Conservation (phyloP, 2,113 vertebrate species). For the Phylloscopus whistleri region DNA sequence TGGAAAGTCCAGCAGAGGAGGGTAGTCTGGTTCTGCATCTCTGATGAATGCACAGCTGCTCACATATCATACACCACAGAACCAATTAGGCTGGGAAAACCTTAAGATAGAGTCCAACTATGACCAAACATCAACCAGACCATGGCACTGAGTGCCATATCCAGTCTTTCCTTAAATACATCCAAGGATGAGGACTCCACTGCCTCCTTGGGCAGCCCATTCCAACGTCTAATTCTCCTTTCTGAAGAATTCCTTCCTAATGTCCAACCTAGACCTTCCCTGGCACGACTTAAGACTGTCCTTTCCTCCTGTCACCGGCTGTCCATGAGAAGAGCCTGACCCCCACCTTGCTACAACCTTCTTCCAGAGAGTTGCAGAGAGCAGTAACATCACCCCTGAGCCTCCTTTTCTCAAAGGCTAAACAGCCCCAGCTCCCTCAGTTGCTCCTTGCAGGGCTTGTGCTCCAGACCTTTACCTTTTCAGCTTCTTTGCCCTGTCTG, state of each 20-base stretch:
- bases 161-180: not conserved
- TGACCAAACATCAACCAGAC: not conserved
- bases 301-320: not conserved
- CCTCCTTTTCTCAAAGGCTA: not conserved
- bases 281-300: rapidly evolving
- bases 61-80: not conserved
- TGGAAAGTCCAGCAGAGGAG: not conserved
- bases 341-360: too few relatives aligned
- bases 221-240: not conserved
- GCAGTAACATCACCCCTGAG: not conserved
- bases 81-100: not conserved
- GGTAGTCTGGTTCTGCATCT: not conserved
- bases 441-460: not conserved
- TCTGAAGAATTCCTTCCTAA: not conserved
- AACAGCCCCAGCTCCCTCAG: not conserved
- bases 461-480: not conserved
- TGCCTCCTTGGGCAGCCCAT: not conserved
- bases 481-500: not conserved
- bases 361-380: not conserved
- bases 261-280: not conserved
- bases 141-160: not conserved
- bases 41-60: not conserved
- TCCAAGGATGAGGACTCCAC: not conserved
- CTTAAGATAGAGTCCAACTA: not conserved
- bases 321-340: not conserved